phyloP scores from a whole-genome alignment of 2,888 invertebrate genomes.

The Rhamnusium bicolor region DNA sequence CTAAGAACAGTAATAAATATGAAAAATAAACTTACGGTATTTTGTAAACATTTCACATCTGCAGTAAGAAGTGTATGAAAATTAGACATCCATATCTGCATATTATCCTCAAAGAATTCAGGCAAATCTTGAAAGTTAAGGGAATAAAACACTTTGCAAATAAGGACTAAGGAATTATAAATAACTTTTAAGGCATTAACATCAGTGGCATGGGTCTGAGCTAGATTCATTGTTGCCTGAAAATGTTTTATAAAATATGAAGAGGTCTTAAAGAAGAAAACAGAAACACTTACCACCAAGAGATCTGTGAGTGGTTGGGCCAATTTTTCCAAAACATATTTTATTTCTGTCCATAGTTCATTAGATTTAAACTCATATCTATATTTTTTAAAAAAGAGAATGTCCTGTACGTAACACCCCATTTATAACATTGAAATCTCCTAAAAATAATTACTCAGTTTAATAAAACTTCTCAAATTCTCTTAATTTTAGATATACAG shows the following conservation, averaged over 20 bases:
- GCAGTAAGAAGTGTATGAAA: constrained; percentile 86
- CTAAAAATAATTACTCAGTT: constrained; percentile 68
- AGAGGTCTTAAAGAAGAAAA: constrained; percentile 33
- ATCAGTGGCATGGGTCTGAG: constrained; percentile 84
- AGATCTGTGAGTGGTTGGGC: constrained; percentile 95
- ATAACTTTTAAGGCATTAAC: constrained; percentile 87
- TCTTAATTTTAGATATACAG: not conserved
- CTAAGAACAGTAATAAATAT: not conserved
- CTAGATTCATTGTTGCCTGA: constrained; percentile 88
- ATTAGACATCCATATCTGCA: constrained; percentile 95
- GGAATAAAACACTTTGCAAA: constrained; percentile 97
- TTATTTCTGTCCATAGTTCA: constrained; percentile 96
- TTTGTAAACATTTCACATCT: constrained; percentile 84
- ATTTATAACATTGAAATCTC: constrained; percentile 95
- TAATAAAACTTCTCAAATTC: not conserved
- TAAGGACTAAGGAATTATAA: constrained; percentile 89
- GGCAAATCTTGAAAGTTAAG: constrained; percentile 98
- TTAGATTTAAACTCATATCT: constrained; percentile 97
- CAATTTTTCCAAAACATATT: constrained; percentile 94
- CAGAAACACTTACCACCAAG: constrained; percentile 78
- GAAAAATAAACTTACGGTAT: constrained; percentile 71
- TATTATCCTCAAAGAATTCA: constrained; percentile 99
- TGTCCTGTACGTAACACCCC: constrained; percentile 96
- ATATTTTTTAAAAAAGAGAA: constrained; percentile 96
- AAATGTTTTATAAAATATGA: constrained; percentile 50